Evolutionary conservation across 2,797 vertebrate genomes (phyloP).

Genomic region (Strix occidentalis): DNA sequence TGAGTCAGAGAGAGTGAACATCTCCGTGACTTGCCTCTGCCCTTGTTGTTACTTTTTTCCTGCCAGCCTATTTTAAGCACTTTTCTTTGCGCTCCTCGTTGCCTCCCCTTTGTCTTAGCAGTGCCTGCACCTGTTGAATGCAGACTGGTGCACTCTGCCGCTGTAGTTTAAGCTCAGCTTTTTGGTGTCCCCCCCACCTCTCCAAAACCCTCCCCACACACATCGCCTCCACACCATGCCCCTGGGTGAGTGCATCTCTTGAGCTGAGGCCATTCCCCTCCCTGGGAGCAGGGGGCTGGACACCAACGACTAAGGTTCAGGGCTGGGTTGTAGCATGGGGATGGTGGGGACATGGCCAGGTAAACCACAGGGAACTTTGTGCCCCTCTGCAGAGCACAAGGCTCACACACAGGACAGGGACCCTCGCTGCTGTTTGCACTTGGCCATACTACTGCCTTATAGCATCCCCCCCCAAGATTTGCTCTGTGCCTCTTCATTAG

Average conservation of each 20-base stretch:
- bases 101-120: background rate
- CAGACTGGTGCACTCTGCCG: accelerated
- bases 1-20: background rate
- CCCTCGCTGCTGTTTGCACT: background rate
- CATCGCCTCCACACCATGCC: background rate
- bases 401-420: background rate
- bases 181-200: background rate
- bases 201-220: background rate
- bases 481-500: background rate
- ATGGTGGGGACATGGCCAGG: background rate
- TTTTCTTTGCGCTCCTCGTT: background rate
- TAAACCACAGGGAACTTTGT: background rate
- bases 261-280: background rate
- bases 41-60: background rate
- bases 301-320: background rate
- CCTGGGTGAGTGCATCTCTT: background rate
- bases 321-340: background rate
- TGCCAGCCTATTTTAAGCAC: background rate
- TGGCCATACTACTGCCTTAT: too few relatives aligned
- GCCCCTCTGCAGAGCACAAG: background rate
- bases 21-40: background rate
- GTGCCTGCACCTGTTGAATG: background rate
- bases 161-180: background rate
- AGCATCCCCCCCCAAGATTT: background rate
- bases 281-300: background rate